These are phyloP conservation scores for Thalassarche chlororhynchos DNA, from an alignment of 2,113 vertebrate species.

Conservation along the genomic window DNA sequence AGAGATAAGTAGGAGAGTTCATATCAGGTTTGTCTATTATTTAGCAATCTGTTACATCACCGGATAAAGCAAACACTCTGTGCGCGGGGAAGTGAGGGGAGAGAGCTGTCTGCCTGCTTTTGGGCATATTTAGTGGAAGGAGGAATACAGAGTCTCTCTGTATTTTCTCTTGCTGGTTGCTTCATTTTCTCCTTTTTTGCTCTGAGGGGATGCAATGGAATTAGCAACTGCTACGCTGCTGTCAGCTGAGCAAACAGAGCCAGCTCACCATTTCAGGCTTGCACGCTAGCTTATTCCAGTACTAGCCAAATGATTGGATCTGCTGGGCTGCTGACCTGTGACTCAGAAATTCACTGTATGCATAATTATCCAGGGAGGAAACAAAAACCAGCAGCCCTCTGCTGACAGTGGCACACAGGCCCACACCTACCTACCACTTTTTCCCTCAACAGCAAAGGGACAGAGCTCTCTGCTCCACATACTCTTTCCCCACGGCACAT, in stretches of 20 bases:
- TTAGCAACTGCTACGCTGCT: background rate
- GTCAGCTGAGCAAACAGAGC: conserved; percentile 14
- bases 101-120: conserved; percentile 13
- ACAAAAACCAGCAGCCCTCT: background rate
- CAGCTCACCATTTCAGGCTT: background rate
- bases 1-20: conserved; percentile 48
- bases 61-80: conserved; percentile 16
- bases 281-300: background rate
- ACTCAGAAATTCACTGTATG: conserved; percentile 1
- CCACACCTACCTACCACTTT: background rate
- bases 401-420: background rate
- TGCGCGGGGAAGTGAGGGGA: background rate
- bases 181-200: conserved; percentile 12
- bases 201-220: background rate
- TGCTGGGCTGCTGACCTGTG: background rate
- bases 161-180: background rate
- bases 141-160: background rate
- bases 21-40: conserved; percentile 33
- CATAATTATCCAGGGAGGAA: background rate
- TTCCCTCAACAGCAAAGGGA: background rate
- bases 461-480: background rate
- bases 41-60: conserved; percentile 48
- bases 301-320: background rate
- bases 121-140: background rate
- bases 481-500: accelerated